Evolutionary conservation across 2,888 invertebrate genomes (phyloP), one percentile per base, ranked within the genome.

Genomic region (Chironomus riparius): DNA sequence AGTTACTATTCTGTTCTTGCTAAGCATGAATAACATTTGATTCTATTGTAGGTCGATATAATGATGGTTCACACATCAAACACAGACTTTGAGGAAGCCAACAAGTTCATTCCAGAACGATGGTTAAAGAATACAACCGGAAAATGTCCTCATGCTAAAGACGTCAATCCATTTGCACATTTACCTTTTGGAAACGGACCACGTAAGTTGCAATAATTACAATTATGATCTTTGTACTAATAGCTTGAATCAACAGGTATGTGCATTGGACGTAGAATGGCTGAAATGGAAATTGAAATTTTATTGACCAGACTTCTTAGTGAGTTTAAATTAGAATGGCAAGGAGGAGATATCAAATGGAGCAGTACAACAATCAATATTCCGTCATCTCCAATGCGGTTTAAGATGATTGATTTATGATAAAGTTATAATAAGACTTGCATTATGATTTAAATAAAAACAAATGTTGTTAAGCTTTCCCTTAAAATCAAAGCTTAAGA

Each of bases 21-120:
- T 15, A 3, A 56, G 18, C 4, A 56, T 0, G 2, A n/a, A 1
- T 15, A n/a, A 18, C 4, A 15, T 56, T 15, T 1, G 3, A 72
- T 69, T 79, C 76, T 47, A 10, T 84, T 86, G 24, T 83, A 92
- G 92, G 87, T 90, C 0, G 90, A 91, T 81, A 87, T 92, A 0
- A 85, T 92, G 77, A 88, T 92, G 79, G 91, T 90, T 78, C 90
- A 91, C 80, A 88, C 89, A 79, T 86, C 87, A n/a, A 88, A 88
- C 18, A 83, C 87, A 76, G 87, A 90, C 79, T 91, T 88, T 79
- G 85, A 86, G 0, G 83, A 85, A 13, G 83, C 89, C 3, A 80
- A 84, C 0, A 85, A 87, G 77, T 92, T 87, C 80, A 80, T 88
- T 24, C 92, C 92, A 0, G 91, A 92, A 80, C 83, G 92, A 47